Conservation (phyloP, 1,140 invertebrate genomes). For the Drosophila parvula region DNA sequence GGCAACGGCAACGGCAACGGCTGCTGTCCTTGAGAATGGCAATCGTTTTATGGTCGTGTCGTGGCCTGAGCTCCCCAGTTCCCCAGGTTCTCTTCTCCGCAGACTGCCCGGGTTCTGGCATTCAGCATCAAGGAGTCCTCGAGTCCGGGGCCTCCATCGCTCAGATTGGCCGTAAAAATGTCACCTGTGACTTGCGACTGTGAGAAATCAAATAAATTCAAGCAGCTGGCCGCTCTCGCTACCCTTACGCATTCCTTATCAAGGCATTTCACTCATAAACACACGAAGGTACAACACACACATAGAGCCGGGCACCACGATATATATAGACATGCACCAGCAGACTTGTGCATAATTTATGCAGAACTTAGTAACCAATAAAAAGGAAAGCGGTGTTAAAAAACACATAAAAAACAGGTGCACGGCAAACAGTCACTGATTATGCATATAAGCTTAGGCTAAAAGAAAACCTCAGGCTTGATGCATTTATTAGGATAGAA, state of each 20-base stretch:
- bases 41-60: conserved; percentile 76
- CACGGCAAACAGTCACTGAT: not conserved
- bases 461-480: not conserved
- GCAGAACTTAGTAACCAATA: conserved; percentile 70
- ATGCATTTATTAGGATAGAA: not conserved
- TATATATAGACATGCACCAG: conserved; percentile 6
- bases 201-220: conserved; percentile 79
- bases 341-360: conserved; percentile 74
- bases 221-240: conserved; percentile 42
- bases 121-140: conserved; percentile 12
- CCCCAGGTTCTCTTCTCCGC: conserved; percentile 1
- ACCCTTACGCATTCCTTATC: conserved; percentile 46
- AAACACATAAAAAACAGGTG: conserved; percentile 1
- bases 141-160: conserved; percentile 30
- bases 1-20: conserved; percentile 21
- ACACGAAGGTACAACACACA: conserved; percentile 19
- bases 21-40: conserved; percentile 58
- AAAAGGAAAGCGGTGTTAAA: conserved; percentile 39
- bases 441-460: not conserved
- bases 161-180: conserved; percentile 80
- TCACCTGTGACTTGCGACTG: conserved; percentile 76
- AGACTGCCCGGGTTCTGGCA: conserved; percentile 14
- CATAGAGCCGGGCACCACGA: not conserved
- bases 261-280: conserved; percentile 44
- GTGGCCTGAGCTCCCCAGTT: conserved; percentile 26